Evolutionary conservation across 1,140 invertebrate species (phyloP).

Genomic region (Tenebrio molitor): DNA sequence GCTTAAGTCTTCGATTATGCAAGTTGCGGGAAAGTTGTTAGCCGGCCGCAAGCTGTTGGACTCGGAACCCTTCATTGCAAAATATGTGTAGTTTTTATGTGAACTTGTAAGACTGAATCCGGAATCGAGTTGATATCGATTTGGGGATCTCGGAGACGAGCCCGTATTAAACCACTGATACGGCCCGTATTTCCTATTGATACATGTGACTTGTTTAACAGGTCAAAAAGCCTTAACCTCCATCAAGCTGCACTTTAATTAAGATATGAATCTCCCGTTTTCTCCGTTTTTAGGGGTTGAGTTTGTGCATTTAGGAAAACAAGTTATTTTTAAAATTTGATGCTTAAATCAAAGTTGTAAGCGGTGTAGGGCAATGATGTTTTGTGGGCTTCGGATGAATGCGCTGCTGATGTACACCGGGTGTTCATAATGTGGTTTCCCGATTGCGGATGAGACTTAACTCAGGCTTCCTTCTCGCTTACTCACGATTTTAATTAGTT

Average conservation of each 20-base stretch:
- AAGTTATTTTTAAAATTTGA: constrained; percentile 44
- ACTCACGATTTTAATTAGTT: constrained; percentile 60
- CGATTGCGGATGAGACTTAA: constrained; percentile 53
- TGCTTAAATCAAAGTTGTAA: constrained; percentile 43
- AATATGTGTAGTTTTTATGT: constrained; percentile 7
- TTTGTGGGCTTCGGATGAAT: constrained; percentile 44
- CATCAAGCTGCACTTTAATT: constrained; percentile 31
- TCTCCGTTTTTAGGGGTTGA: constrained; percentile 7
- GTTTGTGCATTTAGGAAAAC: constrained; percentile 23
- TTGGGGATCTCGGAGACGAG: constrained; percentile 27
- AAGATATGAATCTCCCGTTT: constrained; percentile 17
- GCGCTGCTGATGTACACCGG: constrained; percentile 55
- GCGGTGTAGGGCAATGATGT: constrained; percentile 45
- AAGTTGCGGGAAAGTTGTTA: not conserved
- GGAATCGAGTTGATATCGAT: constrained; percentile 30
- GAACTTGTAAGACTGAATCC: constrained; percentile 27
- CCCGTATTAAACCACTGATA: constrained; percentile 10
- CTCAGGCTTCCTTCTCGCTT: constrained; percentile 54
- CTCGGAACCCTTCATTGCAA: not conserved
- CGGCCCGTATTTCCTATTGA: constrained; percentile 8
- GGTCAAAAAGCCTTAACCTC: not conserved
- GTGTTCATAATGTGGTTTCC: constrained; percentile 61
- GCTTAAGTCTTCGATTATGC: not conserved
- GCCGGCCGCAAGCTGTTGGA: not conserved
- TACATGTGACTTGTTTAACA: constrained; percentile 19